Evolutionary conservation across 2,797 vertebrate species (phyloP).

Genomic region (Pseudomugil gertrudae): DNA sequence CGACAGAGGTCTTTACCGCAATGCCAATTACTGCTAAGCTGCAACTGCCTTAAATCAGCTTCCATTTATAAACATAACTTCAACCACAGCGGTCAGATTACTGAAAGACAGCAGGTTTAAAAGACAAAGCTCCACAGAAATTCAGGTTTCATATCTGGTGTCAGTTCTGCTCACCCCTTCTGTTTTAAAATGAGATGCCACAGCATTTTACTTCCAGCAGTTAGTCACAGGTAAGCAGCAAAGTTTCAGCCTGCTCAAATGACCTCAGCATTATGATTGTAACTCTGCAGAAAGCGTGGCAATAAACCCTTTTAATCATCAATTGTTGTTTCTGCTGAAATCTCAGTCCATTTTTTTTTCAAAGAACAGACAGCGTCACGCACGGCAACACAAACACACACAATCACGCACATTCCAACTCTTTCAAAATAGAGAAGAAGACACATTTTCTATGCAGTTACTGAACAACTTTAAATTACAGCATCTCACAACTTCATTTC

Average conservation of each 20-base stretch:
- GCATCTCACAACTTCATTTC: constrained; percentile 73
- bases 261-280: constrained; percentile 74
- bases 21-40: constrained; percentile 79
- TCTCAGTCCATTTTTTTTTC: constrained; percentile 64
- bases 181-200: constrained; percentile 64
- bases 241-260: constrained; percentile 70
- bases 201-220: constrained; percentile 68
- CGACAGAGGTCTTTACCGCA: constrained; percentile 67
- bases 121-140: constrained; percentile 66
- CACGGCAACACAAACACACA: constrained; percentile 20
- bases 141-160: constrained; percentile 59
- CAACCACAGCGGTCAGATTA: constrained; percentile 70
- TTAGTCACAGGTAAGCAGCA: constrained; percentile 49
- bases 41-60: constrained; percentile 78
- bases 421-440: constrained; percentile 63
- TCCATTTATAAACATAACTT: constrained; percentile 74
- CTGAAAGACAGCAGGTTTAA: constrained; percentile 66
- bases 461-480: constrained; percentile 75
- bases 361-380: constrained; percentile 59
- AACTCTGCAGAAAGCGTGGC: constrained; percentile 65
- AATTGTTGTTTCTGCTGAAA: constrained; percentile 76
- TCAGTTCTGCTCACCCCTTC: constrained; percentile 53
- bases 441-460: constrained; percentile 53
- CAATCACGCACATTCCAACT: constrained; percentile 25
- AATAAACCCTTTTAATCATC: constrained; percentile 79